Evolutionary conservation across 2,888 invertebrate species (phyloP), one percentile per base, ranked within the genome.

Genomic region (Holacanthella duospinosa): DNA sequence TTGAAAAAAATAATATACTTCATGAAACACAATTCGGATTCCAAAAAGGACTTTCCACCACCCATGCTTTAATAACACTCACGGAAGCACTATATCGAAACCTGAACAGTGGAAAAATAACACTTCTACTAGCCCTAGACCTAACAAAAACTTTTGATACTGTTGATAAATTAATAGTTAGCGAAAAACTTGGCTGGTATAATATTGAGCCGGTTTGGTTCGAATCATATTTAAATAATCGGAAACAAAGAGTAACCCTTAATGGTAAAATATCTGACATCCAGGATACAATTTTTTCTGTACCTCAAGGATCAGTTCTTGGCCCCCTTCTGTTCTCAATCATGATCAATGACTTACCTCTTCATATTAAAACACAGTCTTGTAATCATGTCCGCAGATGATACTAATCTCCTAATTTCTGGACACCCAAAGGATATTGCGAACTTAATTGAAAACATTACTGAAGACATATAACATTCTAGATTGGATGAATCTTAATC

Each of bases 321-420:
- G 57, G 57, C 4, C 48, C 29, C 36, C 24, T 29, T 6, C 48
- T 48, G 19, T 48, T 48, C 48, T 16, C 19, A 4, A 48, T 48
- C 16, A 12, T 57, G 4, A 57, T 57, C 21, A 57, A 29, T 29
- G 57, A 57, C 24, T 24, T 57, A 28, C 57, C 57, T 3, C 29
- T 55, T 19, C 12, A 24, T 29, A 57, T 29, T 57, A 4, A 29
- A 36, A 29, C 27, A 57, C 24, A n/a, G 57, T 6, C 29, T 29
- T 9, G 29, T 24, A 2, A 57, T 29, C 29, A 9, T 57, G n/a
- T 57, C 29, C 29, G 57, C 57, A 9, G 57, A 57, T 57, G 36
- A 57, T 24, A 57, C 29, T 3, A n/a, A 16, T 2, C 6, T 57
- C 19, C 6, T n/a, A 2, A 9, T 21, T 21, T 48, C 48, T n/a